phyloP scores from a whole-genome alignment of 2,797 vertebrate species.

The Phataginus tetradactyla region DNA sequence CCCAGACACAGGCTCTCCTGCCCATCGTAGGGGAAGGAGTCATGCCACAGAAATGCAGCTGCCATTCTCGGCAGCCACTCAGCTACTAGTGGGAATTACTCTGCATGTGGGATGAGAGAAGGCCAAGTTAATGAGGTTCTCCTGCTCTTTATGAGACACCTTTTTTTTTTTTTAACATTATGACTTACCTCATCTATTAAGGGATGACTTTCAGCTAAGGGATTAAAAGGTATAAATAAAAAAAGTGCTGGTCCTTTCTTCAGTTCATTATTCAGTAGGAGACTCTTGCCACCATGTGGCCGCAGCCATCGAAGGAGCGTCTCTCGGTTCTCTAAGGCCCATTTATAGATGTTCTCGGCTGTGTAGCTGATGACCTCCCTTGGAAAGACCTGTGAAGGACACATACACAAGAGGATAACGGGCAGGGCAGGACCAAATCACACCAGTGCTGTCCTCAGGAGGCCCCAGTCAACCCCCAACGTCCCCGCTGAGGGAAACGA shows the following conservation, averaged over 20 bases:
- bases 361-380: slow-evolving; percentile 91
- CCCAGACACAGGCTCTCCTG: not conserved
- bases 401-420: not conserved
- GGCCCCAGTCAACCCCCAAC: not conserved
- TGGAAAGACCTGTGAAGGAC: slow-evolving; percentile 91
- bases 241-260: slow-evolving; percentile 96
- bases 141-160: not conserved
- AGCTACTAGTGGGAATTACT: not conserved
- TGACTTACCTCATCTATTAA: slow-evolving; percentile 91
- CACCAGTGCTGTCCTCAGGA: not conserved
- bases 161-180: not conserved
- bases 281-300: slow-evolving; percentile 90
- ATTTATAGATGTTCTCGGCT: slow-evolving; percentile 92
- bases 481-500: not conserved
- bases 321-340: slow-evolving; percentile 94
- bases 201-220: slow-evolving; percentile 88
- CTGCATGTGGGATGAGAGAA: not conserved
- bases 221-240: slow-evolving; percentile 94
- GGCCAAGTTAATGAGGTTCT: not conserved
- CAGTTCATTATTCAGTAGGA: slow-evolving; percentile 91
- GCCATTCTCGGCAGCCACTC: not conserved
- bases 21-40: not conserved
- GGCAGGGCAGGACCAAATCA: too few relatives aligned
- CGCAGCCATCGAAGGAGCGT: slow-evolving; percentile 88
- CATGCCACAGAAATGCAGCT: not conserved